Evolutionary conservation across 2,888 invertebrate genomes (phyloP).

Genomic region (Eupithecia exiguata): DNA sequence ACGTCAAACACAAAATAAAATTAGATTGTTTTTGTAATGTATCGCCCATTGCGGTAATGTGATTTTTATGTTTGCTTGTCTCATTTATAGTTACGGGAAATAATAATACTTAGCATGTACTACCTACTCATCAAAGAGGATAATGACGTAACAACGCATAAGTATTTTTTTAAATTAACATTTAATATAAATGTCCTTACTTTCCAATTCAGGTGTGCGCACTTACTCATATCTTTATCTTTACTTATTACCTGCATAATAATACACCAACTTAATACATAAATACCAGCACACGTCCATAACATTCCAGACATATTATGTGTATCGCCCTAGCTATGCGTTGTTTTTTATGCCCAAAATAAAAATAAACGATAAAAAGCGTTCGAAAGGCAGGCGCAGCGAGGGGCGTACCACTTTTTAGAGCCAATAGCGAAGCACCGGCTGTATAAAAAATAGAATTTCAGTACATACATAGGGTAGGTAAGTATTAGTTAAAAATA

Average conservation of each 20-base stretch:
- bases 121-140: constrained; percentile 18
- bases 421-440: constrained; percentile 65
- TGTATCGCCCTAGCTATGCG: constrained; percentile 19
- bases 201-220: background rate
- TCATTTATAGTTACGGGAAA: constrained; percentile 48
- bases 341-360: constrained; percentile 46
- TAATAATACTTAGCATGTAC: constrained; percentile 5
- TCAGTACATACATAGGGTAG: background rate
- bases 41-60: constrained; percentile 59
- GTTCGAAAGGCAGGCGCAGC: constrained; percentile 52
- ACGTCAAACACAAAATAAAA: constrained; percentile 65
- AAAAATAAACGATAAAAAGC: constrained; percentile 60
- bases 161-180: constrained; percentile 4
- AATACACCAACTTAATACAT: background rate
- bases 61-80: constrained; percentile 68
- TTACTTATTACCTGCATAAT: background rate
- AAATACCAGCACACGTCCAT: background rate
- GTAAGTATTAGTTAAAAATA: background rate
- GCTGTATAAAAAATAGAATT: constrained; percentile 64
- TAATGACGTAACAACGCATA: constrained; percentile 18
- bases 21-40: constrained; percentile 71
- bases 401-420: constrained; percentile 77
- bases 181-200: background rate
- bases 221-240: background rate
- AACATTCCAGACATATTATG: background rate